Evolutionary conservation across 2,888 invertebrate species (phyloP), one percentile per base, ranked within the genome.

Genomic region (Brachyptera putata): DNA sequence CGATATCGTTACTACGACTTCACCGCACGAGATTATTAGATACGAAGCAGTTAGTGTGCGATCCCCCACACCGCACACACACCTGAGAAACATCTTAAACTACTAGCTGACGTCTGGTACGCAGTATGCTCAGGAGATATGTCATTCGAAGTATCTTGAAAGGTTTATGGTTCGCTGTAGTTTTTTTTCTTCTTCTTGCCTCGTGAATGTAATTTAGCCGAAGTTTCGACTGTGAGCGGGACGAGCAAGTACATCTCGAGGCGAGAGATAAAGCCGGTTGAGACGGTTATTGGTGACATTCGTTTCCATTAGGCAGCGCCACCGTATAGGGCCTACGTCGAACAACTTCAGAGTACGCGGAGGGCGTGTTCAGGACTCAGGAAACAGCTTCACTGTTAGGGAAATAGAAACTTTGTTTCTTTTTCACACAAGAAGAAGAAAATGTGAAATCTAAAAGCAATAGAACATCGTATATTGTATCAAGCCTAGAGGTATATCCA

Each of bases 201-300:
- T 24, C n/a, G n/a, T 26, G 49, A 50, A 50, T 26, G 49, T 50
- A 25, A 50, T 50, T 50, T 50, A 50, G 21, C 49, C 25, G 26
- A 50, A 50, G 49, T 50, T 50, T 50, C 49, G 49, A 24, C 49
- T 30, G 24, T 16, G 26, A 50, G 49, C n/a, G n/a, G n/a, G n/a
- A n/a, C n/a, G n/a, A n/a, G n/a, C n/a, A n/a, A 24, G 26, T 50
- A 50, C 3, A 41, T 41, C 26, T 22, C 26, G 16, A 22, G 48
- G 22, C 48, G 22, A 16, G 16, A 18, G 49, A 50, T 50, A 50
- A 24, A 50, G 49, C 49, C 49, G 24, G 26, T 50, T 50, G 16
- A 25, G 49, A 50, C 49, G 49, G 49, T 50, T 50, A 50, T 50
- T 50, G 49, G 49, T 50, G 49, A 50, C 49, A 50, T 50, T 50